These are phyloP conservation scores for Ericerus pela DNA, from an alignment of 1,140 invertebrate genomes.

Conservation along the genomic window DNA sequence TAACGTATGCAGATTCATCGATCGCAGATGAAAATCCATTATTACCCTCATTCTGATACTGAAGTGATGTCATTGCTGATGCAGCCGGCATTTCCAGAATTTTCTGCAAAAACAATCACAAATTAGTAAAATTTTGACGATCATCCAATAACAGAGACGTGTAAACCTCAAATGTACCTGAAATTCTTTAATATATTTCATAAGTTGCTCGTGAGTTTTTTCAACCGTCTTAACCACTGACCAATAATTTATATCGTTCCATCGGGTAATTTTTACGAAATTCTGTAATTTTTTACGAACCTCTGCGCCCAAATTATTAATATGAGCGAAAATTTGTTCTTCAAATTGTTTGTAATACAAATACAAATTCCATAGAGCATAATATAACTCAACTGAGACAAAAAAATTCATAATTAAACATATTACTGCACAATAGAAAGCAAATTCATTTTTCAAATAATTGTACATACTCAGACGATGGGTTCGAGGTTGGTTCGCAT, in stretches of 20 bases:
- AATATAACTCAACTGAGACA: constrained; percentile 39
- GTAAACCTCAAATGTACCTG: constrained; percentile 35
- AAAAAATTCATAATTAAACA: constrained; percentile 16
- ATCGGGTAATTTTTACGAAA: constrained; percentile 88
- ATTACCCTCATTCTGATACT: constrained; percentile 6
- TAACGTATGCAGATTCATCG: neutral
- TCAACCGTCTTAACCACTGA: constrained; percentile 75
- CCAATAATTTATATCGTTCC: constrained; percentile 86
- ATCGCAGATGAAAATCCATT: neutral
- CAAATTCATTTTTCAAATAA: no score
- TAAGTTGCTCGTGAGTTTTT: constrained; percentile 72
- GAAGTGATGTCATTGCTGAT: constrained; percentile 21
- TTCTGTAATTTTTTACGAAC: constrained; percentile 85
- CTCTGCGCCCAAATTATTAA: constrained; percentile 50
- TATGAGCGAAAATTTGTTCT: constrained; percentile 41
- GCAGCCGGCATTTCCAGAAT: constrained; percentile 38
- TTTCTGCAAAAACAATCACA: constrained; percentile 28
- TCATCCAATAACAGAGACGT: no score
- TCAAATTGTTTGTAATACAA: constrained; percentile 72
- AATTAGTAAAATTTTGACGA: neutral
- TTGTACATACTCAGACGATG: constrained; percentile 29
- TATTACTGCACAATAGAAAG: no score
- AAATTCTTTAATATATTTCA: constrained; percentile 73
- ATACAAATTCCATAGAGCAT: constrained; percentile 70
- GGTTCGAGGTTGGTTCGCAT: constrained; percentile 36